Percentiles rank a stretch among this genome's conserved stretches.
Evolutionary conservation across 2,113 vertebrate genomes (phyloP).

Genomic region (Cochlearius cochlearius): DNA sequence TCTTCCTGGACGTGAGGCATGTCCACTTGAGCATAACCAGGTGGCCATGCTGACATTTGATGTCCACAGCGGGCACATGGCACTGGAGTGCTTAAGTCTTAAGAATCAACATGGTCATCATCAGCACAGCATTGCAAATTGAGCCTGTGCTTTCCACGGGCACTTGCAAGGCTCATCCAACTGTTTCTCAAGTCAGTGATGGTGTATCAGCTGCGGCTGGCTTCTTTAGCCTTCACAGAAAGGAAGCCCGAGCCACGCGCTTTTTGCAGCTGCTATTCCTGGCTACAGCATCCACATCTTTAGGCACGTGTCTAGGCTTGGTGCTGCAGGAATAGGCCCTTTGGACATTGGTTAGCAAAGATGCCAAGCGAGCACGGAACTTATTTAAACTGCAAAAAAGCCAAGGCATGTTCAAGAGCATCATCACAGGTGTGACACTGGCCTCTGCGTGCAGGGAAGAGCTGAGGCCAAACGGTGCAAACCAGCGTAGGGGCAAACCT

Average conservation of each 20-base stretch:
- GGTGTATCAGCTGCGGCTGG: neutral
- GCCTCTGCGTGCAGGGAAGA: neutral
- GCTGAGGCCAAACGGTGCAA: neutral
- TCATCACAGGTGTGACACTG: neutral
- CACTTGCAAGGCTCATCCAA: neutral
- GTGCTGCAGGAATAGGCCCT: neutral
- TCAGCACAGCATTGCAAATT: neutral
- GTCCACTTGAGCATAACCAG: neutral
- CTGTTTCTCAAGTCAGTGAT: neutral
- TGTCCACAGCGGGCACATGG: neutral
- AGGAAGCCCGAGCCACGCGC: neutral
- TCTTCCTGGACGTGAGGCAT: neutral
- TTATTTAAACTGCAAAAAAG: neutral
- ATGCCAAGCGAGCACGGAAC: neutral
- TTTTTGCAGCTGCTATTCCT: neutral
- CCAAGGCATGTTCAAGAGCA: neutral
- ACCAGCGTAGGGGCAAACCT: neutral
- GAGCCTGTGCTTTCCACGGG: neutral
- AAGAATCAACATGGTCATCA: neutral
- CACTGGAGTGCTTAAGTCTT: neutral
- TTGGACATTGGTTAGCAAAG: neutral
- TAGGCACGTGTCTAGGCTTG: neutral
- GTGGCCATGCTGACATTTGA: neutral
- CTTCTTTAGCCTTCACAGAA: neutral
- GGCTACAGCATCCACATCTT: neutral